phyloP scores from a whole-genome alignment of 2,797 vertebrate genomes.

The Alca torda region DNA sequence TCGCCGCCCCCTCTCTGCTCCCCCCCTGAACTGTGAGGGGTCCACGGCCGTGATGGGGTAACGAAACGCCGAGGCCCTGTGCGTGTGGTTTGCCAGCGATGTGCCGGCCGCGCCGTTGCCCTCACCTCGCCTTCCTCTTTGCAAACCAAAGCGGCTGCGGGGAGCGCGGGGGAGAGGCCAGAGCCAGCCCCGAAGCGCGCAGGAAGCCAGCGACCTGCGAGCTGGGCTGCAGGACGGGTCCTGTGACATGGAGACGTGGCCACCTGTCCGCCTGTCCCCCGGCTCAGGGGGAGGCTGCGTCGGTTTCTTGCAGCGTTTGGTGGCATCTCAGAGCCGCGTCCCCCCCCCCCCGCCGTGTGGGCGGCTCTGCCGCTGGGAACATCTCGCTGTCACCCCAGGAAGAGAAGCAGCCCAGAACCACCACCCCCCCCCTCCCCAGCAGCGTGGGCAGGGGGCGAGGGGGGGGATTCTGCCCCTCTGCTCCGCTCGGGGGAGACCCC shows the following conservation, averaged over 20 bases:
- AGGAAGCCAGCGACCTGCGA: neutral
- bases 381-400: neutral
- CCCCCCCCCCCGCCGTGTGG: too few species aligned
- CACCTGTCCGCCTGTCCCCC: fast-evolving
- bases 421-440: too few species aligned
- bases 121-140: neutral
- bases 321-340: fast-evolving
- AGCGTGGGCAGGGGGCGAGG: too few species aligned
- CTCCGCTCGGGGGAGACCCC: too few species aligned
- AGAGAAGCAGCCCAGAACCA: too few species aligned
- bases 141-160: neutral
- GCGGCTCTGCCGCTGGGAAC: neutral
- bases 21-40: neutral
- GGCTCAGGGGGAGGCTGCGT: neutral
- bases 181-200: neutral
- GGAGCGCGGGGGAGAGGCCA: fast-evolving
- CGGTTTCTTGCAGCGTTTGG: neutral
- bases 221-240: neutral
- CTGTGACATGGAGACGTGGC: neutral
- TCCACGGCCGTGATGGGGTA: neutral
- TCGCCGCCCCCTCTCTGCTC: too few species aligned
- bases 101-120: too few species aligned
- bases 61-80: neutral
- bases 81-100: neutral
- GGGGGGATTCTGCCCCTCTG: too few species aligned